Percentiles rank a stretch among this genome's conserved stretches.
These are phyloP conservation scores for Mantis religiosa DNA, from an alignment of 2,888 invertebrate species.

Conservation along the genomic window DNA sequence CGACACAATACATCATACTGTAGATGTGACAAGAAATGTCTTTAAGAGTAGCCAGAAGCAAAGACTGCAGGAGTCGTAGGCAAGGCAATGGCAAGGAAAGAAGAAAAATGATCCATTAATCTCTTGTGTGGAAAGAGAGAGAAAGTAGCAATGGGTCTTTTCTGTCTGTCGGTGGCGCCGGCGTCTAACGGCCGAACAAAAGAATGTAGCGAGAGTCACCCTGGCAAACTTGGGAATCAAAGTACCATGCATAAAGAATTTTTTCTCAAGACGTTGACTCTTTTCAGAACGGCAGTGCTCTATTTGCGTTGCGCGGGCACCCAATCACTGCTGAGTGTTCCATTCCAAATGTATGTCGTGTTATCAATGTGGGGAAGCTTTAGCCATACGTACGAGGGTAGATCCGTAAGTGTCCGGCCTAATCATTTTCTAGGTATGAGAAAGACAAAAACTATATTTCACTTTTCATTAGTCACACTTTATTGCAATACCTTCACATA, in stretches of 20 bases:
- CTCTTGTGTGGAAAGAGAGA: slow-evolving; percentile 44
- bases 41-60: too few species aligned
- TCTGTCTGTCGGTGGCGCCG: slow-evolving; percentile 58
- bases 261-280: slow-evolving; percentile 1
- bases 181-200: slow-evolving; percentile 42
- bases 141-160: slow-evolving; percentile 46
- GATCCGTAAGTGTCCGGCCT: too few species aligned
- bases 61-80: not conserved
- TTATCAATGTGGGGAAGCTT: too few species aligned
- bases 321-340: not conserved
- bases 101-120: slow-evolving; percentile 81
- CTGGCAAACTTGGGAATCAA: not conserved
- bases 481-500: too few species aligned
- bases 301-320: not conserved
- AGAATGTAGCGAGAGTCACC: slow-evolving; percentile 34
- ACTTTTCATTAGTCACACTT: too few species aligned
- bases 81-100: slow-evolving; percentile 31
- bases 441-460: too few species aligned
- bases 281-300: not conserved
- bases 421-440: too few species aligned
- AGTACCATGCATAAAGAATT: slow-evolving; percentile 1
- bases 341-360: not conserved
- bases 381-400: too few species aligned
- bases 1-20: too few species aligned
- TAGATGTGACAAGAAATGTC: too few species aligned